Percentiles rank a stretch among this genome's conserved stretches.
These are phyloP conservation scores for Apostichopus leukothele DNA, from an alignment of 53 echinoderm and acorn worm genomes.

Conservation along the genomic window DNA sequence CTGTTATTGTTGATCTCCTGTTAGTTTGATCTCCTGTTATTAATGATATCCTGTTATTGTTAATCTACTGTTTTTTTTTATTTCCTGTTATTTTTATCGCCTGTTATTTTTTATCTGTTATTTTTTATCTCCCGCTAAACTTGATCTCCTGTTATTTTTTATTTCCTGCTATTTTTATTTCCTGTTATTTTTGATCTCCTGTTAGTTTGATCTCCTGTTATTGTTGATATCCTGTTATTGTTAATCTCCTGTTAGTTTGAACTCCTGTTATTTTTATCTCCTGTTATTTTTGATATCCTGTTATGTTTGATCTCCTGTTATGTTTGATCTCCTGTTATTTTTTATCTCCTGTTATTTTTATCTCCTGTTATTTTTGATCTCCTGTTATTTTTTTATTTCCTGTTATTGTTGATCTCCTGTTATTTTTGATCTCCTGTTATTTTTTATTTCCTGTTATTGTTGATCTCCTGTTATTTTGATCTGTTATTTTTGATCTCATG, in stretches of 20 bases:
- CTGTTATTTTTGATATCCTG: not conserved
- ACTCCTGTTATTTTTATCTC: not conserved
- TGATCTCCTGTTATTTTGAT: no score
- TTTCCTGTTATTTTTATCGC: not conserved
- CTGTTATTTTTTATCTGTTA: no score
- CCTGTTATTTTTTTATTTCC: not conserved
- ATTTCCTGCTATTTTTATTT: not conserved
- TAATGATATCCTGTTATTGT: not conserved
- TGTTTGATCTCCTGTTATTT: not conserved
- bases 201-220: not conserved
- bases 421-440: not conserved
- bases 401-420: not conserved
- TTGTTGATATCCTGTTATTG: not conserved
- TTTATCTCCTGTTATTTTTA: no score
- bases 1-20: no score
- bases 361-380: not conserved
- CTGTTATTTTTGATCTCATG: not conserved
- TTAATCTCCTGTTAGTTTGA: no score
- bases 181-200: not conserved
- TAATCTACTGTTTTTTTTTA: no score
- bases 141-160: no score
- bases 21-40: no score
- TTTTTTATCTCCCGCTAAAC: no score
- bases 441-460: constrained; percentile 10
- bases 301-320: not conserved